Evolutionary conservation across 1,140 invertebrate genomes (phyloP).

Genomic region (Calephelis nemesis): DNA sequence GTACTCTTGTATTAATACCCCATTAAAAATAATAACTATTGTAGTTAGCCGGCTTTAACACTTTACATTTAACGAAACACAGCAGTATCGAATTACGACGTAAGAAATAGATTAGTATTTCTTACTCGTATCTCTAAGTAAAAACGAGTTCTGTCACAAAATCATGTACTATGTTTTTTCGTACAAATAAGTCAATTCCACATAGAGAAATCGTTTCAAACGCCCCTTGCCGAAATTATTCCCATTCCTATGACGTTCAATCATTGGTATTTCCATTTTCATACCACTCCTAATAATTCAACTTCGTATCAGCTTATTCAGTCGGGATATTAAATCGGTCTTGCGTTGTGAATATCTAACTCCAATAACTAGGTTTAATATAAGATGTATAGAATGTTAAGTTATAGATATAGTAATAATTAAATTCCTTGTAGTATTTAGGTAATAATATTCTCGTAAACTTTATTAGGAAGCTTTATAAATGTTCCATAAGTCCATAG

Average conservation of each 20-base stretch:
- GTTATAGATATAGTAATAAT: neutral
- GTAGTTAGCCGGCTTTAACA: no score
- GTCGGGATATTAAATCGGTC: slow-evolving; percentile 41
- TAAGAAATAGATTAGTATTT: no score
- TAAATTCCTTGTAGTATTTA: no score
- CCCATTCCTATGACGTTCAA: slow-evolving; percentile 76
- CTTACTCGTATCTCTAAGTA: no score
- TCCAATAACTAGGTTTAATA: slow-evolving; percentile 1
- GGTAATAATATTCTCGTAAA: neutral
- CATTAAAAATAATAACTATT: no score
- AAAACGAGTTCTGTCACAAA: neutral
- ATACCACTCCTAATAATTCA: neutral
- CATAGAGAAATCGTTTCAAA: slow-evolving; percentile 52
- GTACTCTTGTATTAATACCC: no score
- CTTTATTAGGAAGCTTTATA: no score
- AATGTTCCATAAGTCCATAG: no score
- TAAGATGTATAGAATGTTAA: neutral
- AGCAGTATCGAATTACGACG: no score
- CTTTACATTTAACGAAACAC: no score
- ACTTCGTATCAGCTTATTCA: slow-evolving; percentile 6
- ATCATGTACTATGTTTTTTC: slow-evolving; percentile 24
- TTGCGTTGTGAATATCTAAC: slow-evolving; percentile 56
- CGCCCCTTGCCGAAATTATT: slow-evolving; percentile 68
- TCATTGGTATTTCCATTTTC: slow-evolving; percentile 67
- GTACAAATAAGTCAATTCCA: slow-evolving; percentile 62